Base-by-base conservation (phyloP, 1,140 invertebrate species). In the Reticulitermes speratus region DNA sequence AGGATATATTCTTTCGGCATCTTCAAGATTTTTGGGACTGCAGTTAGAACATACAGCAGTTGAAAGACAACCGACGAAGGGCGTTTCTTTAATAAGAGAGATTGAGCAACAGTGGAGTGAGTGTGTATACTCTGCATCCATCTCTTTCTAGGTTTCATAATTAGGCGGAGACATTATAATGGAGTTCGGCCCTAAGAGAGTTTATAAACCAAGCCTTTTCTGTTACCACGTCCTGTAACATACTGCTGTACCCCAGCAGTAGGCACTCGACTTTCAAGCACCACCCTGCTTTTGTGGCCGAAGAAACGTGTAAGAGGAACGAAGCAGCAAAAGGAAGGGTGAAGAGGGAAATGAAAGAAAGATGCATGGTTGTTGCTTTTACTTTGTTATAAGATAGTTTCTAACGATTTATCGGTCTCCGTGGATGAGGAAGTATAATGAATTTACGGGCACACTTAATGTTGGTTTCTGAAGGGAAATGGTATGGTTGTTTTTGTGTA, bases 331-430 rank as follows among this genome's bases (percentile, higher is more conserved):
- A 16, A 75, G n/a, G 25, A 75, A 30, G 65, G n/a, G 65, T n/a
- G 65, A 75, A 75, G 3, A 75, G 65, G 65, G 65, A 75, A 75
- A 75, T 75, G 65, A 75, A 75, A 25, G n/a, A 75, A 75, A 75
- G 65, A 75, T 75, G 9, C 65, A 75, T 75, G 2, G 65, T 16
- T 75, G 25, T 75, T 75, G 65, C n/a, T 75, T 75, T 75, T 75
- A 75, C 65, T 75, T 75, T 75, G 65, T 75, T 75, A 30, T 75
- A 75, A 75, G 65, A 75, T 75, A 30, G 65, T 75, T 75, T 25
- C 8, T 75, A 75, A 75, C 65, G 65, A 75, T 75, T 75, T 75
- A 75, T 75, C n/a, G 65, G 65, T 75, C 65, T 75, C 65, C 65
- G n/a, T 30, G 65, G 65, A 75, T 30, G 65, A 75, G n/a, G 65